Base-by-base conservation (phyloP, 1,140 invertebrate genomes). In the Drosophila subobscura region DNA sequence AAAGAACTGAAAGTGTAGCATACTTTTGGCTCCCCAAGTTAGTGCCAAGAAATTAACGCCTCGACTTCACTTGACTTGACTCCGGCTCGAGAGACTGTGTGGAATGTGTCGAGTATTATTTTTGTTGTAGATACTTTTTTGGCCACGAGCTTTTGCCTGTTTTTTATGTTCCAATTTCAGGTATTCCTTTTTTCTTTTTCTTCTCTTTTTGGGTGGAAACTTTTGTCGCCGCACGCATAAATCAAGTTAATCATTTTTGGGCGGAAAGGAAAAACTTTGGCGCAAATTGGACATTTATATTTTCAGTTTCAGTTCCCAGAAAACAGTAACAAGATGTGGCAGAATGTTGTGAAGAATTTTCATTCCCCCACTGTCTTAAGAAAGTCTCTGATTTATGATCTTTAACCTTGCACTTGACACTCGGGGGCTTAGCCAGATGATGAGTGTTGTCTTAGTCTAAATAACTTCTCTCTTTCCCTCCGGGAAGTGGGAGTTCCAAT, bases 231-330 rank as follows among this genome's bases (percentile, higher is more conserved):
- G 55, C 83, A 88, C 83, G 83, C 83, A 88, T 88, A 88, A 88
- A 88, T 88, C 83, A 88, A 88, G 83, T 88, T 88, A 88, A 88
- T 88, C 83, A 88, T 88, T 88, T 83, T 33, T 44, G 29, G 83
- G 74, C 67, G 61, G 67, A 55, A 72, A 76, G 72, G 52, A 37
- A 40, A 70, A 70, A 70, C 50, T 72, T 72, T 42, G 55, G 60
- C 83, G 78, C 83, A 88, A 88, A 89, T 88, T 88, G 83, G 83
- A 83, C 83, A 88, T 88, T 88, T 88, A 88, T 88, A 88, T 83
- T 88, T 88, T 59, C 71, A 55, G 67, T 59, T 70, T 14, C 33
- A 51, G 66, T 54, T 47, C 4, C 67, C 71, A 20, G 40, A 66
- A 22, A 59, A 44, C 44, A 59, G 27, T 47, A 58, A 55, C 37